Evolutionary conservation across 2,888 invertebrate genomes (phyloP).

Genomic region (Mesorhabditis spiculigera): DNA sequence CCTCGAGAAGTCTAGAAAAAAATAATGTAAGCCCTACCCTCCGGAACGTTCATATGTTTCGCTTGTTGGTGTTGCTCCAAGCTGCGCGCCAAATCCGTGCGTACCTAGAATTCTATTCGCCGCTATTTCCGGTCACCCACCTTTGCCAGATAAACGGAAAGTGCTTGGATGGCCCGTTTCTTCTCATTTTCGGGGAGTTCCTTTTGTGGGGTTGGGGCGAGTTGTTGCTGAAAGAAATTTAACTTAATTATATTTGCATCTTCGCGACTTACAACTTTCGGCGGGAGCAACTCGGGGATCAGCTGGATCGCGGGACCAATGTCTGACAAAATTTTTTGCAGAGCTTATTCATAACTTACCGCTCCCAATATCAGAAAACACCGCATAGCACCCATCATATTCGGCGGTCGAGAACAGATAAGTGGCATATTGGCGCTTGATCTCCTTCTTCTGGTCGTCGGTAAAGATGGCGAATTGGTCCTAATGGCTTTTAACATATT

Average conservation of each 20-base stretch:
- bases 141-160: not conserved
- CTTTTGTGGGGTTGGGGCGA: not conserved
- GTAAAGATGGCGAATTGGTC: conserved; percentile 31
- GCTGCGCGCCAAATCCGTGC: not conserved
- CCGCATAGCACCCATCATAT: conserved; percentile 84
- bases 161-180: not conserved
- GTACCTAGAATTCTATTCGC: not conserved
- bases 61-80: not conserved
- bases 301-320: not conserved
- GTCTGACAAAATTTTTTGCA: not conserved
- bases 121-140: not conserved
- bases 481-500: conserved; percentile 13
- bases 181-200: not conserved
- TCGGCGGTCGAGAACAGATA: conserved; percentile 84
- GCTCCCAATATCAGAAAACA: conserved; percentile 82
- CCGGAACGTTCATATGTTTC: not conserved
- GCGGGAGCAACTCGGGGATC: not conserved
- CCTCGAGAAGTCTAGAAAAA: not conserved
- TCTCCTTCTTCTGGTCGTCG: conserved; percentile 63
- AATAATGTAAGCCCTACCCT: not conserved
- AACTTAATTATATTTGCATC: not conserved
- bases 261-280: not conserved
- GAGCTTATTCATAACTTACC: conserved; percentile 57
- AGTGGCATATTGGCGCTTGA: conserved; percentile 83
- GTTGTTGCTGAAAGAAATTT: conserved; percentile 3